Conservation (phyloP, 2,113 vertebrate genomes). For the Sphaerodactylus townsendi region DNA sequence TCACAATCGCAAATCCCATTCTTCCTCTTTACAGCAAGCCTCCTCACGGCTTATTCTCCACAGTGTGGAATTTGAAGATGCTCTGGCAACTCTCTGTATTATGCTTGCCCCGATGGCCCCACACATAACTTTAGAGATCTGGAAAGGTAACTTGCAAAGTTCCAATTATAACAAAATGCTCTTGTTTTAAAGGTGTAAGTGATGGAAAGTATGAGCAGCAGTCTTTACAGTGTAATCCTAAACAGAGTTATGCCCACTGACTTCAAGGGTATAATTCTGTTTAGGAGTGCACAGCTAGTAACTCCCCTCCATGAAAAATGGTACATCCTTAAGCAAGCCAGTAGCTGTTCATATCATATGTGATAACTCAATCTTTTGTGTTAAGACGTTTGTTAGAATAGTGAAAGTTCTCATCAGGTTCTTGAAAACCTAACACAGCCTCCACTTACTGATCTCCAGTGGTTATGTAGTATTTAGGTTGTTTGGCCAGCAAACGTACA, state of each 20-base stretch:
- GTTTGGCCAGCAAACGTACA: too few relatives aligned
- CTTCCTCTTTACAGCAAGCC: slow-evolving; percentile 76
- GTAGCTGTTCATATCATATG: neutral
- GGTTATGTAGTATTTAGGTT: neutral
- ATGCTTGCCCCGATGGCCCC: slow-evolving; percentile 94
- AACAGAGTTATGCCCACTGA: too few relatives aligned
- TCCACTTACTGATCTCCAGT: neutral
- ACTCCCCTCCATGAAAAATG: neutral
- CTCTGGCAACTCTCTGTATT: slow-evolving; percentile 82
- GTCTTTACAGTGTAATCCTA: too few relatives aligned
- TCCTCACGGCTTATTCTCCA: slow-evolving; percentile 79
- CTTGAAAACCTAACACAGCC: neutral
- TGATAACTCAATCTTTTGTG: too few relatives aligned
- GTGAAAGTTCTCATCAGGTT: neutral
- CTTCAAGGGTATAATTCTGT: too few relatives aligned
- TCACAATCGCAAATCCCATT: slow-evolving; percentile 7
- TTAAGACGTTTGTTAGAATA: too few relatives aligned
- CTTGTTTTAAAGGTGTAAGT: neutral
- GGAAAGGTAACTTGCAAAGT: slow-evolving; percentile 84
- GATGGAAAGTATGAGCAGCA: neutral
- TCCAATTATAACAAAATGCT: neutral
- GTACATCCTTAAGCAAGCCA: neutral
- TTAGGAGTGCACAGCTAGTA: neutral
- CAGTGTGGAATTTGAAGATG: slow-evolving; percentile 91
- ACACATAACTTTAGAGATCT: slow-evolving; percentile 92